Evolutionary conservation across 1,140 invertebrate species (phyloP).

Genomic region (Psix sp.): DNA sequence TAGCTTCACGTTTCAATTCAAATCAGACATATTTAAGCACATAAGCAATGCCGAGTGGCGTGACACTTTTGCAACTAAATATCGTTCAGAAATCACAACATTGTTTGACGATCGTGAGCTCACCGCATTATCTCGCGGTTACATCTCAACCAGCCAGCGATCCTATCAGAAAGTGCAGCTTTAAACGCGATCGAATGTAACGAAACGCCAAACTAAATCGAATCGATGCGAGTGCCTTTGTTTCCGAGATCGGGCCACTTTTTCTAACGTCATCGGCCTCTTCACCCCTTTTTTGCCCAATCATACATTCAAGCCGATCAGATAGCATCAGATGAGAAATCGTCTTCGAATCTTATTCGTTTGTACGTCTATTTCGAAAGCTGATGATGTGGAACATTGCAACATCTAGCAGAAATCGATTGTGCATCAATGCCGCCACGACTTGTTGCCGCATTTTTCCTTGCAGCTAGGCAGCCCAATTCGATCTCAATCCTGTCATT

Average conservation of each 20-base stretch:
- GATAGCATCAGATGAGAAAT: slow-evolving; percentile 34
- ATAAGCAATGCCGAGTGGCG: slow-evolving; percentile 39
- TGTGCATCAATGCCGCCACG: slow-evolving; percentile 5
- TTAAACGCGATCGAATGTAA: slow-evolving; percentile 57
- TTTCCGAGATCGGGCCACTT: slow-evolving; percentile 39
- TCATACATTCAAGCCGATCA: slow-evolving; percentile 40
- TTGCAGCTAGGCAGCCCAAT: slow-evolving; percentile 25
- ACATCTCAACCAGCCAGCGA: slow-evolving; percentile 47
- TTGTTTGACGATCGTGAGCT: slow-evolving; percentile 54
- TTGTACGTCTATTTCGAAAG: slow-evolving; percentile 51
- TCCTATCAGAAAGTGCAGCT: slow-evolving; percentile 53
- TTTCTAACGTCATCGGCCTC: slow-evolving; percentile 28
- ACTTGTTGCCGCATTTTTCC: slow-evolving; percentile 30
- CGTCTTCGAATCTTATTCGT: slow-evolving; percentile 43
- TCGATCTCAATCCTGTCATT: slow-evolving; percentile 21
- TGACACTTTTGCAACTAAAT: slow-evolving; percentile 44
- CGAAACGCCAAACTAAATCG: slow-evolving; percentile 52
- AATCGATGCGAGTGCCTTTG: slow-evolving; percentile 40
- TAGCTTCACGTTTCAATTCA: slow-evolving; percentile 9
- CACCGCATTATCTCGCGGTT: slow-evolving; percentile 42
- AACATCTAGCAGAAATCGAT: slow-evolving; percentile 25
- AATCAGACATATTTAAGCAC: slow-evolving; percentile 30
- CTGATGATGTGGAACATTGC: slow-evolving; percentile 36
- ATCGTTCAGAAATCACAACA: slow-evolving; percentile 43
- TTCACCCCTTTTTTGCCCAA: slow-evolving; percentile 3